These are phyloP conservation scores for Drosophila cardini DNA, from an alignment of 1,140 invertebrate species.

Conservation along the genomic window DNA sequence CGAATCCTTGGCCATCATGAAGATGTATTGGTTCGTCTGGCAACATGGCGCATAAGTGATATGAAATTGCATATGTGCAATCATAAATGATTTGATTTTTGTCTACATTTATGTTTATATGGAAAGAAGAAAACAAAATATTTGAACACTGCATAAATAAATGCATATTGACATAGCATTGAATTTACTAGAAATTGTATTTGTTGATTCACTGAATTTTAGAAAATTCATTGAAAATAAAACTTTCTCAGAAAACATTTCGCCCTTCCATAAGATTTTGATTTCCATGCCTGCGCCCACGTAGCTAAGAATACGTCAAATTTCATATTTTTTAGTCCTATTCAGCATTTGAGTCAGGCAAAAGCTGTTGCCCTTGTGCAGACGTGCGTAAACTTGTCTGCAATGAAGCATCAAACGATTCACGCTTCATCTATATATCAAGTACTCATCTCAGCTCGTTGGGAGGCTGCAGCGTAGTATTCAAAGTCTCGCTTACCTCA, in stretches of 20 bases:
- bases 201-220: constrained; percentile 19
- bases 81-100: constrained; percentile 63
- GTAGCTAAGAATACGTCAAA: constrained; percentile 53
- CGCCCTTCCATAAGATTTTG: constrained; percentile 37
- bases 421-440: constrained; percentile 42
- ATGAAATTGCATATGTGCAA: constrained; percentile 52
- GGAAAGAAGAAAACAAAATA: constrained; percentile 21
- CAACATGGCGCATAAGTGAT: constrained; percentile 46
- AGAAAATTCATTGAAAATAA: constrained; percentile 25
- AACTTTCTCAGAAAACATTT: constrained; percentile 43
- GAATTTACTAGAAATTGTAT: constrained; percentile 24
- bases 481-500: constrained; percentile 5
- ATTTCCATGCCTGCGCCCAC: constrained; percentile 14
- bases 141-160: constrained; percentile 18
- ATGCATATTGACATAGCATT: constrained; percentile 35
- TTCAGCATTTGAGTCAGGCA: constrained; percentile 24
- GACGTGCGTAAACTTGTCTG: constrained; percentile 69
- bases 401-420: constrained; percentile 68
- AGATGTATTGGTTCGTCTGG: constrained; percentile 20
- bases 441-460: constrained; percentile 1
- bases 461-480: background rate
- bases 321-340: constrained; percentile 19
- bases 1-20: background rate
- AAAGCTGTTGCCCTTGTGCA: constrained; percentile 55
- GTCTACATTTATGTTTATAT: constrained; percentile 61